Conservation (phyloP, 2,797 vertebrate species). For the Gymnocypris eckloni region DNA sequence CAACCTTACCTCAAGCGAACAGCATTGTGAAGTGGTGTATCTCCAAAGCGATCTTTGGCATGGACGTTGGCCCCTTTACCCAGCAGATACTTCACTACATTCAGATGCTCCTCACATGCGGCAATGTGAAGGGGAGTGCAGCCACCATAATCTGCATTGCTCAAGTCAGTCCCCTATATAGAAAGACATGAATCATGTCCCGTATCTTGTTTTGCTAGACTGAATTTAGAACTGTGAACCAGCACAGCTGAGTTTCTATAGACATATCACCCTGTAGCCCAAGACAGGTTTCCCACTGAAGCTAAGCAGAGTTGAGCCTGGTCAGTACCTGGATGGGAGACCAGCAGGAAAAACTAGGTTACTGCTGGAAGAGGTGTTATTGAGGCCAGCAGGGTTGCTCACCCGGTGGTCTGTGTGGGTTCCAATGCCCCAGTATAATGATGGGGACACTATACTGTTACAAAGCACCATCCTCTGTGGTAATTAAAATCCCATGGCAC, state of each 20-base stretch:
- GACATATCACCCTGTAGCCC: no score
- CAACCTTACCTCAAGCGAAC: conserved; percentile 85
- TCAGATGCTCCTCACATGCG: conserved; percentile 82
- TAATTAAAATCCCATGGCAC: no score
- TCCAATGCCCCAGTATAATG: no score
- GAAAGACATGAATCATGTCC: neutral
- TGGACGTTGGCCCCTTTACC: conserved; percentile 81
- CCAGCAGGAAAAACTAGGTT: no score
- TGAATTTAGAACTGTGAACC: no score
- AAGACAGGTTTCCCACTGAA: no score
- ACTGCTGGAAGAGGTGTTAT: no score
- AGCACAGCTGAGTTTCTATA: no score
- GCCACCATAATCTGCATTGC: conserved; percentile 85
- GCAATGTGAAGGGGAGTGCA: conserved; percentile 90
- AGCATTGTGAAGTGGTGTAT: conserved; percentile 88
- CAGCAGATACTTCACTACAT: conserved; percentile 83
- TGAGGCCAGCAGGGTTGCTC: no score
- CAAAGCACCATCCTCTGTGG: neutral
- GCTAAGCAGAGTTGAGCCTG: no score
- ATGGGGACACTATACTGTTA: neutral
- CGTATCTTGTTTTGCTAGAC: neutral
- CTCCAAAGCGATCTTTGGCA: conserved; percentile 84
- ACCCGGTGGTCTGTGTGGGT: neutral
- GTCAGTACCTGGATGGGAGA: no score
- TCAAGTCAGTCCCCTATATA: conserved; percentile 84